phyloP scores from a whole-genome alignment of 2,113 vertebrate species.

The Circaetus gallicus region DNA sequence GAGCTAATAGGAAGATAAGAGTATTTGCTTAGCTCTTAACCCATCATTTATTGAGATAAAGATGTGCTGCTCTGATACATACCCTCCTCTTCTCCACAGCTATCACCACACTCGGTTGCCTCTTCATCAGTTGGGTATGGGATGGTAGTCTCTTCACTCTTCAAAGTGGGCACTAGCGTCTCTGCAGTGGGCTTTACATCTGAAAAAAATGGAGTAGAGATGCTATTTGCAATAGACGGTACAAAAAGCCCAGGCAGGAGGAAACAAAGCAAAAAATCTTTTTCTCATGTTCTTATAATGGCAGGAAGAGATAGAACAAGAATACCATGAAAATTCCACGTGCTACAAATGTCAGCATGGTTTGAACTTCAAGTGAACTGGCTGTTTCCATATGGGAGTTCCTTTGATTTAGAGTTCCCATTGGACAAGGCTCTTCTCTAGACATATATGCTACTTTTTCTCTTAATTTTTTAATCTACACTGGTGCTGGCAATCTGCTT shows the following conservation, averaged over 20 bases:
- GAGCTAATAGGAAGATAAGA: slow-evolving; percentile 35
- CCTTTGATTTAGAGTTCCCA: slow-evolving; percentile 24
- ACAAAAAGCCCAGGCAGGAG: neutral
- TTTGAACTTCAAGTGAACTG: slow-evolving; percentile 49
- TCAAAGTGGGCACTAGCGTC: slow-evolving; percentile 84
- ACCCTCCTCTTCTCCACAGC: slow-evolving; percentile 77
- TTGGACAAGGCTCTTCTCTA: slow-evolving; percentile 28
- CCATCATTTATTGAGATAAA: neutral
- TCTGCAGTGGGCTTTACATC: slow-evolving; percentile 86
- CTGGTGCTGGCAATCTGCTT: neutral
- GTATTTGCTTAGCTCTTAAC: slow-evolving; percentile 21
- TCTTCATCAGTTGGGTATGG: slow-evolving; percentile 76
- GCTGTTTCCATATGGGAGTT: slow-evolving; percentile 12
- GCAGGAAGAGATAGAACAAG: neutral
- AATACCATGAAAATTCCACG: neutral
- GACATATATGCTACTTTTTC: neutral
- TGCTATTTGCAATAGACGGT: neutral
- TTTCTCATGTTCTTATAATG: neutral
- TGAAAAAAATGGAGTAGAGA: slow-evolving; percentile 37
- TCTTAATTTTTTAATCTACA: slow-evolving; percentile 23
- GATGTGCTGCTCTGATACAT: slow-evolving; percentile 23
- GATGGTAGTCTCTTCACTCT: slow-evolving; percentile 80
- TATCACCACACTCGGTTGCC: slow-evolving; percentile 72
- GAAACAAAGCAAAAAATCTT: neutral
- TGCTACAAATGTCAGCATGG: slow-evolving; percentile 3